Percentiles rank a stretch among this genome's conserved stretches.
Conservation (phyloP, 2,888 invertebrate genomes). For the Vandiemenella viatica region DNA sequence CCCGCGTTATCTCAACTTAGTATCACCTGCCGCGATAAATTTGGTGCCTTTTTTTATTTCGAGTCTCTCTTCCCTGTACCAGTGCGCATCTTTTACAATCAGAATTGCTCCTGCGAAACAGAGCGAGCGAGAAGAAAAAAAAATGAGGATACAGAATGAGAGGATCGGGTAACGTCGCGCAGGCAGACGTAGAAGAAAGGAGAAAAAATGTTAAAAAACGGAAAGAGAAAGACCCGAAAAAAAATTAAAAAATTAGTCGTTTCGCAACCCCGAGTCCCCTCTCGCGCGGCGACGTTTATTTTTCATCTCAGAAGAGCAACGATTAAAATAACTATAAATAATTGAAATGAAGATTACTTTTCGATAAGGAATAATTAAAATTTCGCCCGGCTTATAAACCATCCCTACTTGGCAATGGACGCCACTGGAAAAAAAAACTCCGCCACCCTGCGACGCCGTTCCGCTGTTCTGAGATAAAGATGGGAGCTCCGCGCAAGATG, state of each 20-base stretch:
- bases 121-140: too few species aligned
- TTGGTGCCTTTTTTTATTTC: neutral
- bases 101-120: neutral
- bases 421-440: neutral
- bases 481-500: conserved; percentile 15
- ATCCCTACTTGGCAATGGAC: conserved; percentile 3
- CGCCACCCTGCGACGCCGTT: neutral
- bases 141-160: too few species aligned
- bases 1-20: neutral
- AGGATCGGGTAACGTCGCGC: too few species aligned
- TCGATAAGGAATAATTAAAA: conserved; percentile 35
- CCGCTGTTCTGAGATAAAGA: conserved; percentile 25
- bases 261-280: neutral
- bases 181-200: too few species aligned
- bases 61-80: too few species aligned
- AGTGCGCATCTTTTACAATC: neutral
- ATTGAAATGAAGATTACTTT: conserved; percentile 27
- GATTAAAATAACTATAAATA: conserved; percentile 19
- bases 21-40: neutral
- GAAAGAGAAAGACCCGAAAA: neutral
- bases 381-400: conserved; percentile 29
- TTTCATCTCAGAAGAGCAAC: conserved; percentile 1
- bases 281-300: neutral
- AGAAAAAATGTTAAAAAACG: neutral
- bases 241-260: neutral